phyloP scores from a whole-genome alignment of 2,797 vertebrate genomes.

The Crenichthys baileyi region DNA sequence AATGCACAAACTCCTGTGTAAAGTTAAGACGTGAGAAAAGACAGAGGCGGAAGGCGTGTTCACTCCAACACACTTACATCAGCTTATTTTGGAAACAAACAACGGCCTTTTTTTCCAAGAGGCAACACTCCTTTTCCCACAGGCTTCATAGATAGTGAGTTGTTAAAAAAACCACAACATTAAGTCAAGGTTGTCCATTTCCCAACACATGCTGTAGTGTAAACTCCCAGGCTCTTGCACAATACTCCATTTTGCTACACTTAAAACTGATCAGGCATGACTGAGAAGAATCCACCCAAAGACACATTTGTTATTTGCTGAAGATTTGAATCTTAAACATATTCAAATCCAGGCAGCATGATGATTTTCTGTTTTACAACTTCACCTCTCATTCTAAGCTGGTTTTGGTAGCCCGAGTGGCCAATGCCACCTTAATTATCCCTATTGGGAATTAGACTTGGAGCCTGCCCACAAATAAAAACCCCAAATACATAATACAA shows the following conservation, averaged over 20 bases:
- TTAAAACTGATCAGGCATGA: slow-evolving; percentile 9
- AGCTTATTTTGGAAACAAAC: slow-evolving; percentile 73
- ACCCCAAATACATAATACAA: not conserved
- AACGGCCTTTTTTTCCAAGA: slow-evolving; percentile 24
- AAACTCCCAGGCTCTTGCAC: slow-evolving; percentile 34
- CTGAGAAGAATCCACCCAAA: slow-evolving; percentile 4
- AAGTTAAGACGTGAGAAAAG: slow-evolving; percentile 35
- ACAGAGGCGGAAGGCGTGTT: slow-evolving; percentile 45
- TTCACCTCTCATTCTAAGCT: not conserved
- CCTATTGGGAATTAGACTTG: not conserved
- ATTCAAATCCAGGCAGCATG: not conserved
- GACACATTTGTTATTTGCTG: not conserved
- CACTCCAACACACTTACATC: slow-evolving; percentile 29
- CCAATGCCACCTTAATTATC: not conserved
- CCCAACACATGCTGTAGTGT: slow-evolving; percentile 33
- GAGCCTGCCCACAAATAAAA: not conserved
- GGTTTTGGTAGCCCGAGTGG: not conserved
- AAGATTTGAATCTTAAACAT: not conserved
- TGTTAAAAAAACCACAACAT: slow-evolving; percentile 1
- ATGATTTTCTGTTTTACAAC: too few relatives aligned
- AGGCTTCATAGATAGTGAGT: slow-evolving; percentile 20
- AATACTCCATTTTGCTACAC: slow-evolving; percentile 16
- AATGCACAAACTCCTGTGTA: slow-evolving; percentile 11
- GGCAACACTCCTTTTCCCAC: slow-evolving; percentile 53
- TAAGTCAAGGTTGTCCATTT: slow-evolving; percentile 40